phyloP scores from a whole-genome alignment of 2,797 vertebrate genomes.

The Sphaeramia orbicularis region DNA sequence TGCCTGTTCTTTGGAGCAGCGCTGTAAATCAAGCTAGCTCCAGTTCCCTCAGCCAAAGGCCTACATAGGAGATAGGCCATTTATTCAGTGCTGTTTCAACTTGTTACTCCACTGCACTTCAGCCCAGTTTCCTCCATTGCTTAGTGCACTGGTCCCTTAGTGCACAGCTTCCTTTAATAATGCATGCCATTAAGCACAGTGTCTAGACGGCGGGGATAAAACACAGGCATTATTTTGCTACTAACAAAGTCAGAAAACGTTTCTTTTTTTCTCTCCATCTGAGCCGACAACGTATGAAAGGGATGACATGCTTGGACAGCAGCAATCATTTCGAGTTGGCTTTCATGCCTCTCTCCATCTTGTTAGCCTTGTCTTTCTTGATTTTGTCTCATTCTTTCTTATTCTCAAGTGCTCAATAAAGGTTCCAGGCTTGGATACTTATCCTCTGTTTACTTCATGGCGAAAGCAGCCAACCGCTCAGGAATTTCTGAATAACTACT shows the following conservation, averaged over 20 bases:
- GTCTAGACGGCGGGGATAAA: constrained; percentile 50
- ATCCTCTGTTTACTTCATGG: constrained; percentile 9
- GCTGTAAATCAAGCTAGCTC: constrained; percentile 69
- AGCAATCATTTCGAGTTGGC: constrained; percentile 6
- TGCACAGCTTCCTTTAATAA: constrained; percentile 54
- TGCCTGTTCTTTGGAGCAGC: constrained; percentile 58
- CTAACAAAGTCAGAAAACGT: constrained; percentile 13
- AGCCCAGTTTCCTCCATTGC: constrained; percentile 47
- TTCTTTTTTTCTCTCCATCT: constrained; percentile 2
- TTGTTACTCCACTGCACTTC: constrained; percentile 56
- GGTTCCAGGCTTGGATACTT: constrained; percentile 28
- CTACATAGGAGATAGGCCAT: constrained; percentile 48
- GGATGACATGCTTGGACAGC: constrained; percentile 2
- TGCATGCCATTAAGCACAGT: constrained; percentile 41
- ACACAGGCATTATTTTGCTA: constrained; percentile 15
- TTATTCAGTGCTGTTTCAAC: constrained; percentile 59
- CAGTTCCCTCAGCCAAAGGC: constrained; percentile 55
- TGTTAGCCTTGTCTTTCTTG: constrained; percentile 11
- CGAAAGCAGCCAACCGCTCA: constrained; percentile 19
- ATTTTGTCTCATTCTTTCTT: constrained; percentile 10
- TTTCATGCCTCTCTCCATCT: constrained; percentile 22
- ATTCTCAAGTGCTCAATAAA: constrained; percentile 24
- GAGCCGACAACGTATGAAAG: constrained; percentile 25
- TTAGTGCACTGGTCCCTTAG: constrained; percentile 36
- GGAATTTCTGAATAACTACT: background rate